These are phyloP conservation scores for Xiphophorus birchmanni DNA, from an alignment of 2,797 vertebrate genomes.

Conservation along the genomic window DNA sequence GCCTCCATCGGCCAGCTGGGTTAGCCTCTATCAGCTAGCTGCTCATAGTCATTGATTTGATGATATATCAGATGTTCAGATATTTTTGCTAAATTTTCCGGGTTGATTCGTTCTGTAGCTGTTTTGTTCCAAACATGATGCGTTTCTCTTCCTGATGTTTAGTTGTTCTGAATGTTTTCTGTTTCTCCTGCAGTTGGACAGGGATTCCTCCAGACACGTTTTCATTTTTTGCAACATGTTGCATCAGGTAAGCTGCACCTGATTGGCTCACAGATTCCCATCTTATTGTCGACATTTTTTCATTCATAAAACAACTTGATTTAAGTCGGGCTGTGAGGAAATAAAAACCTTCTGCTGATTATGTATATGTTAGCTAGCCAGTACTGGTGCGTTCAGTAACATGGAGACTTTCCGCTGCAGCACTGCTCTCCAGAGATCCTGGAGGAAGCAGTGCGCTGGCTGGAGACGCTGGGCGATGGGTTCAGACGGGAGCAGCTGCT, in stretches of 20 bases:
- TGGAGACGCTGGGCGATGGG: constrained; percentile 73
- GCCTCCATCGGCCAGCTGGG: no score
- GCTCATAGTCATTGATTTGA: no score
- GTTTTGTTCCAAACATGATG: no score
- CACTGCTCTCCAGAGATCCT: constrained; percentile 57
- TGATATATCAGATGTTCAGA: no score
- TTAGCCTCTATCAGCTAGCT: no score
- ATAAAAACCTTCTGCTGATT: no score
- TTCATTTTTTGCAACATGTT: constrained; percentile 63
- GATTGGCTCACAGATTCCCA: background rate
- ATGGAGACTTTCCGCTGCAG: background rate
- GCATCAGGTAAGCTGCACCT: constrained; percentile 47
- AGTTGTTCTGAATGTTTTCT: background rate
- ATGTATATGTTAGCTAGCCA: no score
- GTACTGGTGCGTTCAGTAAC: background rate
- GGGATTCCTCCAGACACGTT: constrained; percentile 40
- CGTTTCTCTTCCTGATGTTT: background rate
- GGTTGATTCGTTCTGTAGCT: no score
- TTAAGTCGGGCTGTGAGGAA: no score
- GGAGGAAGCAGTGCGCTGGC: constrained; percentile 77
- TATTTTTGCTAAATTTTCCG: no score
- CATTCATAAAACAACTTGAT: no score
- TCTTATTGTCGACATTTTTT: background rate
- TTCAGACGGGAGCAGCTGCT: constrained; percentile 46
- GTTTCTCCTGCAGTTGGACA: constrained; percentile 58